Conservation (phyloP, 2,113 vertebrate genomes). For the Solea senegalensis region DNA sequence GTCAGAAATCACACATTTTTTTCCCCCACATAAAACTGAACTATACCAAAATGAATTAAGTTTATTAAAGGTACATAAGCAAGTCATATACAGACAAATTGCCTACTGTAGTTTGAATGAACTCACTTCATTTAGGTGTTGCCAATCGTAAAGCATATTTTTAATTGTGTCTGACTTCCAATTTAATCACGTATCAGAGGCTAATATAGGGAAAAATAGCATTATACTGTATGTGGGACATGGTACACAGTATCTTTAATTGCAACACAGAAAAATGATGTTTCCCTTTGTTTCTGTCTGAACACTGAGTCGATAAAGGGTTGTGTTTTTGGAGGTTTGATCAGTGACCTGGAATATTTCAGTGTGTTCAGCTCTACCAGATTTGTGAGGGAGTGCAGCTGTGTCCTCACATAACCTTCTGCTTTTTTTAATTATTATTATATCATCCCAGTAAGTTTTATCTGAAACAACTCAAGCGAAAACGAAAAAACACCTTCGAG, state of each 20-base stretch:
- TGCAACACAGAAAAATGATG: neutral
- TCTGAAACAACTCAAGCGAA: constrained; percentile 2
- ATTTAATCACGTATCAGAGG: too few relatives aligned
- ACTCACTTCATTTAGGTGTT: too few relatives aligned
- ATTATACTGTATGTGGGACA: neutral
- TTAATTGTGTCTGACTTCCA: too few relatives aligned
- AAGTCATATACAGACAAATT: too few relatives aligned
- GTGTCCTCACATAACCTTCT: constrained; percentile 74
- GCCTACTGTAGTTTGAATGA: too few relatives aligned
- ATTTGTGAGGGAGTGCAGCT: constrained; percentile 65
- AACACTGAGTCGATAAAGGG: constrained; percentile 31
- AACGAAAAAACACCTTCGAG: neutral
- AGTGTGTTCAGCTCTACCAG: constrained; percentile 63
- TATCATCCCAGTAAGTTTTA: constrained; percentile 11
- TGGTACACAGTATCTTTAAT: neutral
- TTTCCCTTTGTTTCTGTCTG: neutral
- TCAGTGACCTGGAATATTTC: constrained; percentile 78
- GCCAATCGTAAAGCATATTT: too few relatives aligned
- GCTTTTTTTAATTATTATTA: constrained; percentile 15
- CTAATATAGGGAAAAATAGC: too few relatives aligned
- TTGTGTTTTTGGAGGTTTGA: constrained; percentile 73
- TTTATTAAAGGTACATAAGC: too few relatives aligned
- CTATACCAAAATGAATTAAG: too few relatives aligned
- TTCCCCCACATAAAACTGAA: too few relatives aligned
- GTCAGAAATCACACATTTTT: neutral